Conservation (phyloP, 2,113 vertebrate species). For the Brachyhypopomus occidentalis region DNA sequence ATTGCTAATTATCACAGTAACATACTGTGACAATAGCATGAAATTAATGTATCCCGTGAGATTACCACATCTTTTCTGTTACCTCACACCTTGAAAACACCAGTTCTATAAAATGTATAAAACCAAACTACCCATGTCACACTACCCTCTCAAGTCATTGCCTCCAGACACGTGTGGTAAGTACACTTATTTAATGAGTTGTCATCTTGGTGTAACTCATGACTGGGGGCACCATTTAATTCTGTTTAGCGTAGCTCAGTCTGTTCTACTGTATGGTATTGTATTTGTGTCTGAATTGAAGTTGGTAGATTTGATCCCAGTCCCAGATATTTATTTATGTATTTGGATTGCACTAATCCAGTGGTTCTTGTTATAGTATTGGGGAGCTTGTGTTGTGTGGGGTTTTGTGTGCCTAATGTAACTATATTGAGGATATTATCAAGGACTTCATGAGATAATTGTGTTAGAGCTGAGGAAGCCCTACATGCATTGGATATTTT, state of each 20-base stretch:
- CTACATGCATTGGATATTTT: too few species aligned
- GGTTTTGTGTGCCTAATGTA: too few species aligned
- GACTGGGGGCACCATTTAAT: neutral
- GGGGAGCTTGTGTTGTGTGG: too few species aligned
- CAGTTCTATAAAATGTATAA: constrained; percentile 24
- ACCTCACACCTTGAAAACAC: constrained; percentile 10
- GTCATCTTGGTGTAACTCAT: neutral
- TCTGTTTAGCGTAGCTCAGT: neutral
- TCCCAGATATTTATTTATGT: too few species aligned
- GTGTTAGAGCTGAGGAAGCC: too few species aligned
- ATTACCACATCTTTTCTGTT: neutral
- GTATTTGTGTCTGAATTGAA: neutral
- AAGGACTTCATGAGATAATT: too few species aligned
- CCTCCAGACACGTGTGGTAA: constrained; percentile 3
- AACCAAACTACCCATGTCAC: constrained; percentile 18
- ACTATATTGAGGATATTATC: too few species aligned
- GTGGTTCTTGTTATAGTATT: neutral
- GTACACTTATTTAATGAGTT: neutral
- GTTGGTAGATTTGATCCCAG: too few species aligned
- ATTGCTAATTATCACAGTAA: constrained; percentile 42
- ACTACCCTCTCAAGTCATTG: neutral
- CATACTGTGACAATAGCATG: constrained; percentile 44
- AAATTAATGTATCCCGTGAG: constrained; percentile 58
- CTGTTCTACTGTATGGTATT: neutral
- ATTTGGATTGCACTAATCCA: neutral